Evolutionary conservation across 37 sponge, comb jelly and placozoan species (phyloP).

Genomic region (Hexactinellida sp.): DNA sequence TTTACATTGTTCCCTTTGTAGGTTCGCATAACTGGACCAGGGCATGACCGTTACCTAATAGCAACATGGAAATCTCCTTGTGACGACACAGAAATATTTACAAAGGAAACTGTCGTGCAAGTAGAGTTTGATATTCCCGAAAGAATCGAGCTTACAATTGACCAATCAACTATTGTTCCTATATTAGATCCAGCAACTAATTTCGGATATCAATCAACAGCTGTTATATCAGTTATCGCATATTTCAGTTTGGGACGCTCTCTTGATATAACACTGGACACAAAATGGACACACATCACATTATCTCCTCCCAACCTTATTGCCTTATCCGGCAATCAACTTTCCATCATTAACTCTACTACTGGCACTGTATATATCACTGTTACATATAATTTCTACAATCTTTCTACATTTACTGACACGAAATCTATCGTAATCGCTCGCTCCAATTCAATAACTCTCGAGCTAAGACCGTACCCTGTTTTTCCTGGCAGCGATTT

Average conservation of each 20-base stretch:
- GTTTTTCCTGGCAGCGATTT: conserved; percentile 28
- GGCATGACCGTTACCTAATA: neutral
- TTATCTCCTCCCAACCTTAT: neutral
- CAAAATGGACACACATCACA: neutral
- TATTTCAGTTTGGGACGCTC: neutral
- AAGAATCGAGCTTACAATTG: neutral
- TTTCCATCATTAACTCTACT: neutral
- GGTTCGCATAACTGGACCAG: neutral
- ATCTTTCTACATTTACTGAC: neutral
- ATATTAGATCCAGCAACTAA: neutral
- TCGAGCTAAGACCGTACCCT: conserved; percentile 36
- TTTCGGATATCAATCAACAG: neutral
- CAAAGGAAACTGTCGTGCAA: neutral
- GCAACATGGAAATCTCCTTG: conserved; percentile 12
- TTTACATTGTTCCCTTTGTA: neutral
- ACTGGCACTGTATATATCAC: neutral
- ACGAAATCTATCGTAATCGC: neutral
- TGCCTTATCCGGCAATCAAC: neutral
- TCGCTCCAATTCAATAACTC: conserved; percentile 4
- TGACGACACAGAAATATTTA: neutral
- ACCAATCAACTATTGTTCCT: neutral
- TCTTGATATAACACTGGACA: neutral
- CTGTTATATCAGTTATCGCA: neutral
- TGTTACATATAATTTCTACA: neutral
- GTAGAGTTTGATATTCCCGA: conserved; percentile 1